Conservation (phyloP, 1,140 invertebrate genomes). For the Eciton burchellii region DNA sequence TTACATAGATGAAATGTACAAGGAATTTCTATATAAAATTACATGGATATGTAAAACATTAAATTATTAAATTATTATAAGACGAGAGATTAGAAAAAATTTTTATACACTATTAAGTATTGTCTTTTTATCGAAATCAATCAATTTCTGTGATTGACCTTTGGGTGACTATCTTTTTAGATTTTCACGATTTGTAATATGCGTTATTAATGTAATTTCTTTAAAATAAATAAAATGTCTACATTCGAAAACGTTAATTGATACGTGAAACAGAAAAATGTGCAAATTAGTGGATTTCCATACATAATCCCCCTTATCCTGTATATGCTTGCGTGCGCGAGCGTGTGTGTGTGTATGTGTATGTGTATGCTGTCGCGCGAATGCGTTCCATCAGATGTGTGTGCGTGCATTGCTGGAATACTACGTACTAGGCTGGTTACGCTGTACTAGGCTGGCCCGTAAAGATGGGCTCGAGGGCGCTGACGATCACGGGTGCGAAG, state of each 20-base stretch:
- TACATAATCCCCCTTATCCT: neutral
- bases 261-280: neutral
- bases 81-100: too few species aligned
- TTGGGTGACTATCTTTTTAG: neutral
- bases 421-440: conserved; percentile 40
- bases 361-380: neutral
- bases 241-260: neutral
- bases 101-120: neutral
- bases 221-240: neutral
- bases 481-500: conserved; percentile 60
- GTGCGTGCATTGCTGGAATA: conserved; percentile 49
- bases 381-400: conserved; percentile 30
- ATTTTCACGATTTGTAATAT: too few species aligned
- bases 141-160: neutral
- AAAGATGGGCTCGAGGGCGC: conserved; percentile 75
- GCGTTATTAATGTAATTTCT: neutral
- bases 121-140: too few species aligned
- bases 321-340: too few species aligned
- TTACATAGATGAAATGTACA: neutral
- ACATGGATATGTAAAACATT: neutral
- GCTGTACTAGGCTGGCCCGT: conserved; percentile 73
- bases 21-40: conserved; percentile 9
- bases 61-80: neutral
- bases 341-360: conserved; percentile 4
- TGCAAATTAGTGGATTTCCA: neutral